Evolutionary conservation across 2,888 invertebrate species (phyloP), one percentile per base, ranked within the genome.

Genomic region (Xestia rhomboidea): DNA sequence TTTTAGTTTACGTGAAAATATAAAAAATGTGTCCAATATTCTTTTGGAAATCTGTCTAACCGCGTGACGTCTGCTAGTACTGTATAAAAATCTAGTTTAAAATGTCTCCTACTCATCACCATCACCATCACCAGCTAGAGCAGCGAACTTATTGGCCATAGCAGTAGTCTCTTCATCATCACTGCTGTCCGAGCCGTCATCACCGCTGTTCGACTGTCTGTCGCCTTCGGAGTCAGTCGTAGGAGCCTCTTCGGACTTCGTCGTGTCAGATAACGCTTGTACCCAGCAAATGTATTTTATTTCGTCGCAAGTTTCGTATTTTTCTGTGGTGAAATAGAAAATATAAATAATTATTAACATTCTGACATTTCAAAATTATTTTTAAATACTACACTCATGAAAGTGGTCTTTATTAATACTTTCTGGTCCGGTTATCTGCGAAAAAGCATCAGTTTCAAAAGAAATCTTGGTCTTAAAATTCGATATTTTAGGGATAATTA

Each of bases 261-360:
- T 90, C 0, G 89, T 91, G 13, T 90, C 90, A 0, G 95, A 95
- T 51, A 96, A 91, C 0, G 98, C 98, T 93, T 98, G 98, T 73
- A 98, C 97, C 97, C 97, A 97, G 82, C 96, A 96, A 0, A 98
- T 97, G 86, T 97, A 97, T 85, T 97, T 97, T 0, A 98, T 93
- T 80, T 98, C 98, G 0, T 97, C 96, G 91, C 98, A 97, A 0
- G 86, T 93, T 84, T 97, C 96, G 97, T 97, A 98, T 85, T 95
- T 95, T 68, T 97, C 98, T 98, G 94, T 24, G 87, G 86, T 68
- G 73, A 44, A 49, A 66, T 30, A 13, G 0, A n/a, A 34, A 34
- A 34, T 34, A 41, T 41, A 11, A 41, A 41, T 41, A 34, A 34
- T 34, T 34, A 34, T 34, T 34, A 34, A 34, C 4, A 34, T 34